Conservation (phyloP, 37 sponge, comb jelly and placozoan species). For the Axinella damicornis region DNA sequence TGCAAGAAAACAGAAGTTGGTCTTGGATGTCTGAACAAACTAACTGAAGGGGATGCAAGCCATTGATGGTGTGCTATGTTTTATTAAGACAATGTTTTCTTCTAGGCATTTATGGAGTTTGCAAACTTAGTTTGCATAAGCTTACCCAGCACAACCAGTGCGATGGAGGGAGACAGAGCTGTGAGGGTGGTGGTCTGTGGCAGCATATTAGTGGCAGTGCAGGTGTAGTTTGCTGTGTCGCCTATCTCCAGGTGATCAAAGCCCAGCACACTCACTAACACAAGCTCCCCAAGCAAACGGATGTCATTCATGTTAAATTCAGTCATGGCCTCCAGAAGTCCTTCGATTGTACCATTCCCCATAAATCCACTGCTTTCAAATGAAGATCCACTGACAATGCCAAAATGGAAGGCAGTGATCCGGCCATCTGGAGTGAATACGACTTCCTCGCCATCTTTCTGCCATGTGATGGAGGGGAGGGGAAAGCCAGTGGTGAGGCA, state of each 20-base stretch:
- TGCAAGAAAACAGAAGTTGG: too few relatives aligned
- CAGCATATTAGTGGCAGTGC: constrained; percentile 45
- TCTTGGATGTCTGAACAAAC: too few relatives aligned
- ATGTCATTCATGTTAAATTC: neutral
- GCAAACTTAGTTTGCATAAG: too few relatives aligned
- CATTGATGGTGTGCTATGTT: too few relatives aligned
- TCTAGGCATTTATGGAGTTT: too few relatives aligned
- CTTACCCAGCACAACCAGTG: constrained; percentile 62
- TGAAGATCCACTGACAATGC: neutral
- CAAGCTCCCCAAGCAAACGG: constrained; percentile 22
- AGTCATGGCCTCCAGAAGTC: constrained; percentile 6
- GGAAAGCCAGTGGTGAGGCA: constrained; percentile 68
- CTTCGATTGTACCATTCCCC: constrained; percentile 17
- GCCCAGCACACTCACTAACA: constrained; percentile 40
- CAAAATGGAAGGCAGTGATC: neutral
- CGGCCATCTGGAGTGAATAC: neutral
- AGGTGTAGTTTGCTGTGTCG: constrained; percentile 79
- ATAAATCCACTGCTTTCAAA: constrained; percentile 17
- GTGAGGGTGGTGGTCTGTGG: constrained; percentile 27
- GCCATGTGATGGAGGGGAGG: constrained; percentile 47
- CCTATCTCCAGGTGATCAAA: constrained; percentile 36
- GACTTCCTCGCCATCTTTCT: constrained; percentile 34
- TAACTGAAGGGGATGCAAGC: too few relatives aligned
- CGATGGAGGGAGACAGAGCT: constrained; percentile 13
- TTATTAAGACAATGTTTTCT: too few relatives aligned